Base-by-base conservation (phyloP, 30 jellyfish, hydroid and myxozoan species). In the Clytia hemisphaerica region DNA sequence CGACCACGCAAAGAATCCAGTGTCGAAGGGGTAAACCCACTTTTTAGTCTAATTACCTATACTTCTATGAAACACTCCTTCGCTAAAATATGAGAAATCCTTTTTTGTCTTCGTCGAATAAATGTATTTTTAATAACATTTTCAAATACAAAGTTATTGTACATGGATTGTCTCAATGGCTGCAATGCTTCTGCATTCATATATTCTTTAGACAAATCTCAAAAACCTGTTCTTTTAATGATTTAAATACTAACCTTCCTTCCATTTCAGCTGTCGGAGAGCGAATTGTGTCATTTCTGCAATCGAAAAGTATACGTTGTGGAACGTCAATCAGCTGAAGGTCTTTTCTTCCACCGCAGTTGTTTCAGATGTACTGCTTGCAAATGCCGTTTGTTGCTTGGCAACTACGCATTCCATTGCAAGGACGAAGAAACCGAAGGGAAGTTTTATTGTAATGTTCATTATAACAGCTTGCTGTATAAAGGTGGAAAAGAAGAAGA, bases 321-420 rank as follows among this genome's bases (percentile, higher is more conserved):
- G 96, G 96, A 85, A 67, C 45, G 96, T 24, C 88, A 79, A 83
- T 85, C 96, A 0, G 93, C 93, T 6, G 96, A 85, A 49, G 96
- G 93, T 1, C 68, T 51, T 58, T 85, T 85, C 58, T 85, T 85
- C 45, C 96, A 85, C 53, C 96, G 96, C n/a, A 80, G 73, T 42
- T 85, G 96, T 59, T 85, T 85, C 61, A 58, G 85, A 16, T 85
- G 96, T 72, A 37, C 26, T 26, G 83, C 63, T 2, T 85, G 96
- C 76, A 72, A 68, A 37, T 85, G 96, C 48, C 88, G 72, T 28
- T 84, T 85, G 80, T 72, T 85, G 75, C 93, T 71, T 70, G 96
- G 96, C 78, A 85, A 78, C 83, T 78, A 85, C 50, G 93, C 88
- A 7, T 85, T 64, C 68, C 80, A 48, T 46, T 83, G 60, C 28